Evolutionary conservation across 2,888 invertebrate species (phyloP).

Genomic region (Cosmopolites sordidus): DNA sequence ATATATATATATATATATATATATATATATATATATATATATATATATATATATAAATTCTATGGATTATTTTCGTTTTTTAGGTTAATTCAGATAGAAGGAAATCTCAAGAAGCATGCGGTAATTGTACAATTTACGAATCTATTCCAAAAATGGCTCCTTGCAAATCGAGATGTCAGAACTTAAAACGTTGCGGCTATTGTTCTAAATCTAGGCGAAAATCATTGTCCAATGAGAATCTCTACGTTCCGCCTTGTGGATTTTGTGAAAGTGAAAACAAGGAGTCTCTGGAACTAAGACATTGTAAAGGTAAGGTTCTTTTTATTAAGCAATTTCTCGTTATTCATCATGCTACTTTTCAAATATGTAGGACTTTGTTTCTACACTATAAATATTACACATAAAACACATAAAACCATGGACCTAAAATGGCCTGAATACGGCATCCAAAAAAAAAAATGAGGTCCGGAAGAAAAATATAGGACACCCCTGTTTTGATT

Average conservation of each 20-base stretch:
- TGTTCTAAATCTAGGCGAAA: conserved; percentile 47
- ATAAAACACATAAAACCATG: too few relatives aligned
- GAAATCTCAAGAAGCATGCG: conserved; percentile 44
- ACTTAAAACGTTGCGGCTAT: conserved; percentile 41
- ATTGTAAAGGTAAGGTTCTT: conserved; percentile 31
- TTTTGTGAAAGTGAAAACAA: conserved; percentile 46
- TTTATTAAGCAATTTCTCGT: too few relatives aligned
- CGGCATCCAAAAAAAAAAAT: too few relatives aligned
- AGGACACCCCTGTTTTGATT: too few relatives aligned
- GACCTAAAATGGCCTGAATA: too few relatives aligned
- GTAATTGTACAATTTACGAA: conserved; percentile 46
- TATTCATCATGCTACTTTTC: too few relatives aligned
- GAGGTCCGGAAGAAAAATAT: too few relatives aligned
- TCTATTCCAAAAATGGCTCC: conserved; percentile 38
- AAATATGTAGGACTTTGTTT: too few relatives aligned
- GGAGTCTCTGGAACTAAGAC: conserved; percentile 37
- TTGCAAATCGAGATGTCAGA: conserved; percentile 36
- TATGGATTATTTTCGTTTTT: conserved; percentile 3
- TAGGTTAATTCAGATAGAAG: conserved; percentile 20
- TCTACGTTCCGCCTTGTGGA: conserved; percentile 51
- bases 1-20: too few relatives aligned
- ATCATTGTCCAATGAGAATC: conserved; percentile 59
- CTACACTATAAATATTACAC: too few relatives aligned
- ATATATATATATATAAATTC: too few relatives aligned
- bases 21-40: too few relatives aligned